Evolutionary conservation across 1,140 invertebrate species (phyloP).

Genomic region (Drosophila watanabei): DNA sequence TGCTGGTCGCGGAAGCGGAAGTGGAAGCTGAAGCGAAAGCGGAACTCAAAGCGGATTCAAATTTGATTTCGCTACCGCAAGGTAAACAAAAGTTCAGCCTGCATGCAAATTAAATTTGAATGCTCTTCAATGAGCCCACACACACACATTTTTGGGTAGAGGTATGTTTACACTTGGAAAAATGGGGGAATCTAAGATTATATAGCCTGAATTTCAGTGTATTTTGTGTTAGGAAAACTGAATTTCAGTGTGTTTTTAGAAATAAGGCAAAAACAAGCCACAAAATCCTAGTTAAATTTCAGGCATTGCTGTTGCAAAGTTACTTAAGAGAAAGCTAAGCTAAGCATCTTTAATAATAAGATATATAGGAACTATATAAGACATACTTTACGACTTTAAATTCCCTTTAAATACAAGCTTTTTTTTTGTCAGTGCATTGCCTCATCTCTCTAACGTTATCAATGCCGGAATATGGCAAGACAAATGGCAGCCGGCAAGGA

Average conservation of each 20-base stretch:
- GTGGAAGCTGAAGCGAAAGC: slow-evolving; percentile 10
- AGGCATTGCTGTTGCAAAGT: too few relatives aligned
- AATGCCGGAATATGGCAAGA: slow-evolving; percentile 49
- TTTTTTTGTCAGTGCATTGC: neutral
- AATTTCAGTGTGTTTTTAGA: neutral
- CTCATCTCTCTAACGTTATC: slow-evolving; percentile 48
- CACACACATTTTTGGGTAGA: neutral
- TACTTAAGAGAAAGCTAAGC: too few relatives aligned
- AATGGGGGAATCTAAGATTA: neutral
- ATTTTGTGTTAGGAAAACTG: neutral
- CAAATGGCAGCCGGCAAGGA: slow-evolving; percentile 53
- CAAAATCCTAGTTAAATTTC: too few relatives aligned
- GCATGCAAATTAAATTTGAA: slow-evolving; percentile 84
- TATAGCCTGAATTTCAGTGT: neutral
- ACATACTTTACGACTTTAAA: neutral
- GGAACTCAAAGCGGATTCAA: slow-evolving; percentile 53
- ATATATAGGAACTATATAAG: neutral
- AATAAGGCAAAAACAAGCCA: too few relatives aligned
- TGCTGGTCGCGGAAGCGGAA: slow-evolving; percentile 21
- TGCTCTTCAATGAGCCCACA: slow-evolving; percentile 69
- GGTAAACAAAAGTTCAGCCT: slow-evolving; percentile 74
- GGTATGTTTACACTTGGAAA: neutral
- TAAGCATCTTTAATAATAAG: too few relatives aligned
- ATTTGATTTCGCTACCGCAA: slow-evolving; percentile 57
- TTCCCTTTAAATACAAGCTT: too few relatives aligned